These are phyloP conservation scores for Sminthopsis crassicaudata DNA, from an alignment of 2,113 vertebrate species.

Conservation along the genomic window DNA sequence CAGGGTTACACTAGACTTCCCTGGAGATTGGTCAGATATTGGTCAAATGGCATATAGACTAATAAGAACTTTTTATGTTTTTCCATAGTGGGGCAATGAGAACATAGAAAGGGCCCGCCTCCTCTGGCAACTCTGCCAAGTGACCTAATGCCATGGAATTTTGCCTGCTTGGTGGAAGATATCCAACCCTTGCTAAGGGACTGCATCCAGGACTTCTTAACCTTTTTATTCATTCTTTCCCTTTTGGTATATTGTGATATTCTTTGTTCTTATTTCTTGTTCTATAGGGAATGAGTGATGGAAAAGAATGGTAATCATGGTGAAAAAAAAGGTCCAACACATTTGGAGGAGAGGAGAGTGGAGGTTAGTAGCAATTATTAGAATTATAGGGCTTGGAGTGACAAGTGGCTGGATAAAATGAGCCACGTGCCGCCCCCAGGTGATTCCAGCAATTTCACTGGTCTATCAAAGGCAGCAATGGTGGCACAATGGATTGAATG, in stretches of 20 bases:
- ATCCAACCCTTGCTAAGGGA: not conserved
- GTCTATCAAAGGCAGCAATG: not conserved
- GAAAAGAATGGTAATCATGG: not conserved
- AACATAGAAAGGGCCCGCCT: not conserved
- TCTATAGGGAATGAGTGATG: not conserved
- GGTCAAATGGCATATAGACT: not conserved
- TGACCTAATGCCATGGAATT: not conserved
- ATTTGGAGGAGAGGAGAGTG: not conserved
- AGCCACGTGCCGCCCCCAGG: not conserved
- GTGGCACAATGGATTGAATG: not conserved
- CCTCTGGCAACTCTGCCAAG: not conserved
- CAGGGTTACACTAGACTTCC: not conserved
- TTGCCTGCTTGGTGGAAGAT: not conserved
- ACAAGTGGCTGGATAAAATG: not conserved
- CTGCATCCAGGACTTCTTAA: not conserved
- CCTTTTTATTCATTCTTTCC: not conserved
- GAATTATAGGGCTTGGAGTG: not conserved
- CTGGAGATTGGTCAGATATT: not conserved
- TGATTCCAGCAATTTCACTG: not conserved
- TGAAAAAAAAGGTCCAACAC: not conserved
- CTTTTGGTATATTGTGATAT: not conserved
- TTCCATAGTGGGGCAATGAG: not conserved
- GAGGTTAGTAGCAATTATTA: not conserved
- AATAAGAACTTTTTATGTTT: not conserved
- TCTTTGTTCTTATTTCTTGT: not conserved